Percentiles rank a stretch among this genome's conserved stretches.
Conservation (phyloP, 2,113 vertebrate species). For the Rhombomys opimus region DNA sequence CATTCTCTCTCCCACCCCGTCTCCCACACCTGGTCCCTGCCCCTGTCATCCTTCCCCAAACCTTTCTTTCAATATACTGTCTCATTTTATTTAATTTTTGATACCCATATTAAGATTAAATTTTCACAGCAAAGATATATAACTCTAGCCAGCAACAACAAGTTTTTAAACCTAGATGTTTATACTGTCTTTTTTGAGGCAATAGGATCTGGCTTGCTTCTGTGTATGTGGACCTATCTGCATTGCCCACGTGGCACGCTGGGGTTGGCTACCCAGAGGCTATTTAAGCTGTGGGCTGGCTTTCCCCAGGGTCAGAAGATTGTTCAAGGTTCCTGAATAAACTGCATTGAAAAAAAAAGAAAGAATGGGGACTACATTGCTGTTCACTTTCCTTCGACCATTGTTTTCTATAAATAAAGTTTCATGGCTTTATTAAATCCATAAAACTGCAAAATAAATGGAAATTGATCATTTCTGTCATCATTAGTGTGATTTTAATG, state of each 20-base stretch:
- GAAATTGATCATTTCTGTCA: constrained; percentile 61
- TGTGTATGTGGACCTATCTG: too few relatives aligned
- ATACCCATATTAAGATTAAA: constrained; percentile 7
- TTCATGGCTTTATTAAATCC: constrained; percentile 62
- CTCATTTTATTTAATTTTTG: constrained; percentile 60
- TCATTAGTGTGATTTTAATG: constrained; percentile 57
- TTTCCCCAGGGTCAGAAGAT: too few relatives aligned
- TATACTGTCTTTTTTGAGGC: constrained; percentile 22
- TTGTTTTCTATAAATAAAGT: constrained; percentile 66
- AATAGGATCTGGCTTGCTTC: too few relatives aligned
- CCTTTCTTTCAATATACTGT: constrained; percentile 24
- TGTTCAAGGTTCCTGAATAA: too few relatives aligned
- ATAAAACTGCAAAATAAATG: constrained; percentile 61
- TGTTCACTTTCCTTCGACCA: constrained; percentile 58
- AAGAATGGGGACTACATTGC: constrained; percentile 35
- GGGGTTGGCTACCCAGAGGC: too few relatives aligned
- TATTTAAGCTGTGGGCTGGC: too few relatives aligned
- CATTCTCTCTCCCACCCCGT: too few relatives aligned
- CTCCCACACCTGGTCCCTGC: too few relatives aligned
- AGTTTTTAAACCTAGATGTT: constrained; percentile 38
- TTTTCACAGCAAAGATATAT: constrained; percentile 25
- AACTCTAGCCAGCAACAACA: not conserved
- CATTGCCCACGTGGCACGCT: too few relatives aligned
- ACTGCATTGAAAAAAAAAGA: too few relatives aligned
- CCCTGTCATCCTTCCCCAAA: not conserved